A percentile compares a stretch with the other conserved stretches of the same genome.
Conservation (phyloP, 2,888 invertebrate species). For the Thymelicus lineola region DNA sequence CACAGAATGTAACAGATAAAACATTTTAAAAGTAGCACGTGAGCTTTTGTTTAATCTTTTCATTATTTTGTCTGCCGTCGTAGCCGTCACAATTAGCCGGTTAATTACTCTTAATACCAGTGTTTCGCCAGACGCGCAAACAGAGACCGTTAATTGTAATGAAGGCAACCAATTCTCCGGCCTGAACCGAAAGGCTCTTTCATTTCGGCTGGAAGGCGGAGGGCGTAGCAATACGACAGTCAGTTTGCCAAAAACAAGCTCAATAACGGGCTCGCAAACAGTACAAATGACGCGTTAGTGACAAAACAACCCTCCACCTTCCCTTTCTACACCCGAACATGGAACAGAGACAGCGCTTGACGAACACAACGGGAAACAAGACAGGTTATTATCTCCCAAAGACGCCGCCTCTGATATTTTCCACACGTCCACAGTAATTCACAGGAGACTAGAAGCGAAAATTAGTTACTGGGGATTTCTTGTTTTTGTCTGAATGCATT, state of each 20-base stretch:
- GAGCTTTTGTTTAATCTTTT: conserved; percentile 55
- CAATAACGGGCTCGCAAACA: conserved; percentile 82
- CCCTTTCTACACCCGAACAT: conserved; percentile 55
- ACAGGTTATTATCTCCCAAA: conserved; percentile 82
- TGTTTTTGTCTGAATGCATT: conserved; percentile 77
- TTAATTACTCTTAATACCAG: conserved; percentile 82
- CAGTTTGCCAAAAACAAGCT: conserved; percentile 81
- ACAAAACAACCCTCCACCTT: conserved; percentile 69
- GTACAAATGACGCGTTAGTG: conserved; percentile 82
- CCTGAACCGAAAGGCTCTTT: conserved; percentile 74
- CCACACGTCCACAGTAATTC: conserved; percentile 82
- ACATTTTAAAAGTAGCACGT: conserved; percentile 37
- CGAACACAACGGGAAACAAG: conserved; percentile 76
- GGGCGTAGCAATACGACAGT: conserved; percentile 70
- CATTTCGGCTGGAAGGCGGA: conserved; percentile 71
- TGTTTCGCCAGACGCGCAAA: conserved; percentile 81
- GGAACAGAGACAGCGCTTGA: conserved; percentile 63
- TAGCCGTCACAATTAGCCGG: conserved; percentile 69
- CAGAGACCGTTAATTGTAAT: conserved; percentile 77
- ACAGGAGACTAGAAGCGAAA: conserved; percentile 80
- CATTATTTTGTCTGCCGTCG: conserved; percentile 68
- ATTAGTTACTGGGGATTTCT: conserved; percentile 82
- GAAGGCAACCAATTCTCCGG: conserved; percentile 77
- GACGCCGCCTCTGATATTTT: conserved; percentile 80
- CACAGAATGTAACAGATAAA: conserved; percentile 25